Evolutionary conservation across 2,888 invertebrate genomes (phyloP).

Genomic region (Sphaeridia pumilis): DNA sequence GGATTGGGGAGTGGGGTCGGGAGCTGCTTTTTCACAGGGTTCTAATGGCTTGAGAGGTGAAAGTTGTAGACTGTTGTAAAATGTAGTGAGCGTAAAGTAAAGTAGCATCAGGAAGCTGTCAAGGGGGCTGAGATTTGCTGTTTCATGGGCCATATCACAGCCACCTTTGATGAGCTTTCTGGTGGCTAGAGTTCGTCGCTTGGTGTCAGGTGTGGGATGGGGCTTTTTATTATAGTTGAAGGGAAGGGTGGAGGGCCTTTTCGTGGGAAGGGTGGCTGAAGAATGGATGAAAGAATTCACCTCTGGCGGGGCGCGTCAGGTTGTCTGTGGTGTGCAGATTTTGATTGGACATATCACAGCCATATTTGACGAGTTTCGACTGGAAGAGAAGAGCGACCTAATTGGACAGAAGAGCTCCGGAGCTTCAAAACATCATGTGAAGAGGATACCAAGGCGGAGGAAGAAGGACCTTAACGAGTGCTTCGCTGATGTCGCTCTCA

Average conservation of each 20-base stretch:
- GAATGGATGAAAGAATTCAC: too few relatives aligned
- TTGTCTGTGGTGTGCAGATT: constrained; percentile 61
- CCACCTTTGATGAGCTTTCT: constrained; percentile 90
- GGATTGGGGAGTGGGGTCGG: too few relatives aligned
- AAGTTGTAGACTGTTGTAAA: neutral
- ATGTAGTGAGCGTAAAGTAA: too few relatives aligned
- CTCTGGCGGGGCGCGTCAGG: constrained; percentile 63
- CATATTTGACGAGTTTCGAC: constrained; percentile 87
- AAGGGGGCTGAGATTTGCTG: constrained; percentile 77
- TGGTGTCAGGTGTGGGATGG: neutral
- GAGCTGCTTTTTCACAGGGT: too few relatives aligned
- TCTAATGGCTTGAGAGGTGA: too few relatives aligned
- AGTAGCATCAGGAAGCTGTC: constrained; percentile 45
- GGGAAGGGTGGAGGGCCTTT: constrained; percentile 36
- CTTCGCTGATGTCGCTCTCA: constrained; percentile 53
- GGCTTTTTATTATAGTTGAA: constrained; percentile 3
- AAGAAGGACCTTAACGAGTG: constrained; percentile 3
- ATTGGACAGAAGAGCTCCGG: neutral
- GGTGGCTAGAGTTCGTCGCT: constrained; percentile 4
- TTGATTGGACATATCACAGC: constrained; percentile 67
- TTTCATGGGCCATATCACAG: constrained; percentile 75
- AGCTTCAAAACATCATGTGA: neutral
- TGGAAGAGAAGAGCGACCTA: too few relatives aligned
- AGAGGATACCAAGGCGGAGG: neutral
- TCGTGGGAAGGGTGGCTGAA: too few relatives aligned